Percentiles rank a stretch among this genome's conserved stretches.
Evolutionary conservation across 2,888 invertebrate genomes (phyloP).

Genomic region (Caenorhabditis japonica): DNA sequence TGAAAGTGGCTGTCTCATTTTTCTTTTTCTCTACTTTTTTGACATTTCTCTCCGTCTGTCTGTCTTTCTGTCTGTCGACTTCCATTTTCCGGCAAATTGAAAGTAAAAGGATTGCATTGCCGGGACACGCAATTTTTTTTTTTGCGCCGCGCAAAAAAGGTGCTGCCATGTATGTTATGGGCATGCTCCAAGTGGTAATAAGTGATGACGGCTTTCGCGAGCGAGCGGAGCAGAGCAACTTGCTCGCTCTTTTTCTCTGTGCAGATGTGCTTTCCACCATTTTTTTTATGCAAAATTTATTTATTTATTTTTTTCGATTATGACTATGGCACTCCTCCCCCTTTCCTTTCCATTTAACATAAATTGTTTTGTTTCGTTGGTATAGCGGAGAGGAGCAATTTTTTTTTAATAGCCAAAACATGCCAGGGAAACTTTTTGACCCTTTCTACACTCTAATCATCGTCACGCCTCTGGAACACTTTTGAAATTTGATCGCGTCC

Average conservation of each 20-base stretch:
- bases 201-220: slow-evolving; percentile 24
- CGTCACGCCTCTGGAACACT: slow-evolving; percentile 30
- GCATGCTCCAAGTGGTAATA: slow-evolving; percentile 32
- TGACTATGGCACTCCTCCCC: background rate
- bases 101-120: too few species aligned
- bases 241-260: too few species aligned
- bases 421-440: too few species aligned
- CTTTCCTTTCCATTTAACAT: background rate
- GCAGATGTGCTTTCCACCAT: too few species aligned
- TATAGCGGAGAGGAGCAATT: too few species aligned
- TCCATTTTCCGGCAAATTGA: slow-evolving; percentile 6
- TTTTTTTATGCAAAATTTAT: too few species aligned
- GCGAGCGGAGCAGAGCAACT: background rate
- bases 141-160: slow-evolving; percentile 39
- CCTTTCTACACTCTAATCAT: too few species aligned
- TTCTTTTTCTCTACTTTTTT: slow-evolving; percentile 4
- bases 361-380: too few species aligned
- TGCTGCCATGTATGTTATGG: slow-evolving; percentile 1
- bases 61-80: slow-evolving; percentile 7
- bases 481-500: slow-evolving; percentile 21
- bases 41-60: slow-evolving; percentile 4
- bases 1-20: slow-evolving; percentile 7
- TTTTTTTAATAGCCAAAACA: too few species aligned
- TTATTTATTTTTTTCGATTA: too few species aligned
- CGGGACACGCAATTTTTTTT: too few species aligned